Evolutionary conservation across 2,888 invertebrate genomes (phyloP).

Genomic region (Caenorhabditis virilis): DNA sequence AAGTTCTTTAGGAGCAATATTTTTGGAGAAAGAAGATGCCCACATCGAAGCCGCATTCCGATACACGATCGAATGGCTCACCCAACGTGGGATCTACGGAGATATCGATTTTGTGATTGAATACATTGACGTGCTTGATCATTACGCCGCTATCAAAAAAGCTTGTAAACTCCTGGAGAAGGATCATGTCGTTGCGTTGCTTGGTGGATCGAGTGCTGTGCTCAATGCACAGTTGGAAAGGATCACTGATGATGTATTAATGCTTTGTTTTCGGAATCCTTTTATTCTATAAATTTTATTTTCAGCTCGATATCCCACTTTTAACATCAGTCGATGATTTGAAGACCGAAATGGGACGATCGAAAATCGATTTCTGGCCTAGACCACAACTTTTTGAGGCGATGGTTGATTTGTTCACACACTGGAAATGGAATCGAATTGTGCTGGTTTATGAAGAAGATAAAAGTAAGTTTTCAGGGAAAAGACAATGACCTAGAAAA

Average conservation of each 20-base stretch:
- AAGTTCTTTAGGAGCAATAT: constrained; percentile 52
- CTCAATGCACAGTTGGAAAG: constrained; percentile 61
- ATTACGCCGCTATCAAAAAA: constrained; percentile 60
- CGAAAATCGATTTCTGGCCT: constrained; percentile 62
- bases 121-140: constrained; percentile 57
- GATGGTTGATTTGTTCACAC: constrained; percentile 60
- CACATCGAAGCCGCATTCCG: constrained; percentile 63
- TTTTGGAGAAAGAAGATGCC: constrained; percentile 62
- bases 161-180: constrained; percentile 64
- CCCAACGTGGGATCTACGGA: constrained; percentile 50
- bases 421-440: constrained; percentile 66
- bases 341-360: constrained; percentile 15
- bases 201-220: constrained; percentile 59
- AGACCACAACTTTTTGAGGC: constrained; percentile 61
- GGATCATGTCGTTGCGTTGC: constrained; percentile 57
- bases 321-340: constrained; percentile 61
- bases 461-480: too few relatives aligned
- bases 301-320: constrained; percentile 61
- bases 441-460: constrained; percentile 64
- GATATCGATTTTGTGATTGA: constrained; percentile 55
- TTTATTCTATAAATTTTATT: background rate
- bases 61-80: constrained; percentile 61
- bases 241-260: constrained; percentile 51
- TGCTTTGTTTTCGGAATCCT: background rate
- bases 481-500: too few relatives aligned